Base-by-base conservation (phyloP, 2,888 invertebrate genomes). In the Tetramorium bicarinatum region DNA sequence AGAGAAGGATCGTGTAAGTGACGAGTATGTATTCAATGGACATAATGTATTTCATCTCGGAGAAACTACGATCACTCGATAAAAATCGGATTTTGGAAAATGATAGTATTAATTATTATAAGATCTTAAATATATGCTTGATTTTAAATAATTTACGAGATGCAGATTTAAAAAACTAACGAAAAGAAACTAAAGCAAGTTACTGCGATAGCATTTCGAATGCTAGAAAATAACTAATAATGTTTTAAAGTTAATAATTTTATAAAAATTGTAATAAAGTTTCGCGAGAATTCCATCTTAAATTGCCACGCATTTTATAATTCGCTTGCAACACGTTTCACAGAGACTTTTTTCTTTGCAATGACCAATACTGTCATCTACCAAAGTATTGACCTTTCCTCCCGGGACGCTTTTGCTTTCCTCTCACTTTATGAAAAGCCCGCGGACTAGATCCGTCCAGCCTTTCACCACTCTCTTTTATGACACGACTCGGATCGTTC, bases 51-150 rank as follows among this genome's bases (percentile, higher is more conserved):
- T 54, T 44, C 47, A 61, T 49, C 47, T 81, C 15, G 80, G n/a
- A 61, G 47, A 62, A 52, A 52, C 41, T 66, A 74, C 41, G 61
- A 47, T 79, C 75, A 56, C 54, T 49, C 59, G 81, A 84, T 83
- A 85, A 84, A 59, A 62, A 84, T 74, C 67, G 75, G 54, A 54
- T 64, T 85, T 82, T 59, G 79, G 66, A n/a, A 67, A 66, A 54
- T 54, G 18, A 69, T 8, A 34, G 25, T 9, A 61, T 61, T 8
- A 6, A 38, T 66, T 64, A 64, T 64, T 21, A 38, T n/a, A 15
- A 72, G 9, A 15, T 11, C 11, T 44, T 41, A 18, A 4, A 62
- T 2, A 7, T 18, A 25, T 9, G 8, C 21, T 52, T 15, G 15
- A 38, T 54, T 54, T 52, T 61, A 9, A 47, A 29, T 44, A 61